Evolutionary conservation across 2,888 invertebrate species (phyloP).

Genomic region (Punctoribates punctum): DNA sequence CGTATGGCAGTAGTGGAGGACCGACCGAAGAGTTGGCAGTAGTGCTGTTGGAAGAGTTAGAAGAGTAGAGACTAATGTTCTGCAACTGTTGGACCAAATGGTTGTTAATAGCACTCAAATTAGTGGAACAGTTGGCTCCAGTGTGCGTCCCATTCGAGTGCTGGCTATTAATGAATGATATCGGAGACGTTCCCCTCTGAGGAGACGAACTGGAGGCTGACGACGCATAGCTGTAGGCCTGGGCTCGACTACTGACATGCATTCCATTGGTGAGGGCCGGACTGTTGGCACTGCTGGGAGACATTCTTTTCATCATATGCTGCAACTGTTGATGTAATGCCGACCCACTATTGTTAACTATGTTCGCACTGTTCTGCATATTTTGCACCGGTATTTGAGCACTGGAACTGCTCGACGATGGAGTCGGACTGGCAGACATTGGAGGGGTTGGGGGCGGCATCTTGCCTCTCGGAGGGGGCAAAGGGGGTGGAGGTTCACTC

Average conservation of each 20-base stretch:
- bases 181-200: conserved; percentile 62
- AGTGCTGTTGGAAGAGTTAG: conserved; percentile 53
- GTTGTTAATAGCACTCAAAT: not conserved
- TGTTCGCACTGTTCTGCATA: conserved; percentile 53
- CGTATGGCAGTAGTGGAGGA: conserved; percentile 37
- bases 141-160: conserved; percentile 56
- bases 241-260: not conserved
- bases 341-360: conserved; percentile 35
- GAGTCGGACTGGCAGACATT: conserved; percentile 49
- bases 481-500: conserved; percentile 50
- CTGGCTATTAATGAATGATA: conserved; percentile 57
- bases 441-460: conserved; percentile 62
- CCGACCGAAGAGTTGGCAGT: conserved; percentile 64
- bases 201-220: conserved; percentile 50
- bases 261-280: conserved; percentile 6
- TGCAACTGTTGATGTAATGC: conserved; percentile 55
- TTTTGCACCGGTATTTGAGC: conserved; percentile 56
- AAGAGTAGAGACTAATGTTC: conserved; percentile 67
- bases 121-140: conserved; percentile 6
- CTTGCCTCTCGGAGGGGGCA: conserved; percentile 50
- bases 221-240: conserved; percentile 37
- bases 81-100: conserved; percentile 77
- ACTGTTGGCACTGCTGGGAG: conserved; percentile 53
- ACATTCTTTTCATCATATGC: conserved; percentile 71
- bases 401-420: not conserved